These are phyloP conservation scores for Rhinichthys osculus DNA, from an alignment of 2,797 vertebrate genomes.

Conservation along the genomic window DNA sequence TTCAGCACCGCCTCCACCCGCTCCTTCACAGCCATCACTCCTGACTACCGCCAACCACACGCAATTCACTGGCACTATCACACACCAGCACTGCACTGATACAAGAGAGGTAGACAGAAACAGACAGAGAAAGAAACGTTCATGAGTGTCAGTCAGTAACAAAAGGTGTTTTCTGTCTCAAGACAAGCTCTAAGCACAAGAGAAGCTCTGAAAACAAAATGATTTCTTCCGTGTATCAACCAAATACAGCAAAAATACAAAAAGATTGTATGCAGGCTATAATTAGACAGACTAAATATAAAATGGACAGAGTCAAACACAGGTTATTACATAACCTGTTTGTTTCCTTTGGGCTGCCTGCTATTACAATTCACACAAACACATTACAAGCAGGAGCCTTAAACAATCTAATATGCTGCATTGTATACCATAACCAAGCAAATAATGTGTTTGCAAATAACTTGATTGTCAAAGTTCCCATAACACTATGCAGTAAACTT, in stretches of 20 bases:
- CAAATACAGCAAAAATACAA: background rate
- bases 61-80: constrained; percentile 26
- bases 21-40: constrained; percentile 90
- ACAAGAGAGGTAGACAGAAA: background rate
- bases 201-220: background rate
- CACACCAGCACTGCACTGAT: constrained; percentile 19
- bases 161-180: background rate
- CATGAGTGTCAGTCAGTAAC: background rate
- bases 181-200: background rate
- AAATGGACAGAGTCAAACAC: constrained; percentile 8
- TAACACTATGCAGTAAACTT: background rate
- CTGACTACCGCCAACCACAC: constrained; percentile 57
- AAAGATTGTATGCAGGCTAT: background rate
- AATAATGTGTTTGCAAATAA: background rate
- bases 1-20: constrained; percentile 95
- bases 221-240: background rate
- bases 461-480: background rate
- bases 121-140: background rate
- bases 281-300: background rate
- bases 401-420: background rate
- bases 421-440: background rate
- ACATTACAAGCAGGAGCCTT: background rate
- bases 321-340: constrained; percentile 28
- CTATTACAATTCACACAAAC: background rate
- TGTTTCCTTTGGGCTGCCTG: background rate